phyloP scores from a whole-genome alignment of 1,140 invertebrate species.

The Harpegnathos saltator region DNA sequence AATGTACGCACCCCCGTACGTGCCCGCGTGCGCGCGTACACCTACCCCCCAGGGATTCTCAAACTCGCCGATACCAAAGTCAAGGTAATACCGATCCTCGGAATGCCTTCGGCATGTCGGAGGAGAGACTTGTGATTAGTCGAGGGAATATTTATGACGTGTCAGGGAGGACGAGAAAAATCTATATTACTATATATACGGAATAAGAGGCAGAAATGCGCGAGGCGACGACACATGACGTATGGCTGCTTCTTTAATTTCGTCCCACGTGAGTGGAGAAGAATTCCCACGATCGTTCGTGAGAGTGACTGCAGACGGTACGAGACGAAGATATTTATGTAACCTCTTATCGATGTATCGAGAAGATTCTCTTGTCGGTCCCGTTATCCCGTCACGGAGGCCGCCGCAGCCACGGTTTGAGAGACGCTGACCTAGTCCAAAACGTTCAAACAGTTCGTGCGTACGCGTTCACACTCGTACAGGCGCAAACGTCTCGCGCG shows the following conservation, averaged over 20 bases:
- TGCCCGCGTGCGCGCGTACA: slow-evolving; percentile 43
- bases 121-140: not conserved
- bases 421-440: slow-evolving; percentile 60
- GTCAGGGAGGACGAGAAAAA: not conserved
- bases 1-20: slow-evolving; percentile 58
- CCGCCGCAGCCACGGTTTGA: slow-evolving; percentile 26
- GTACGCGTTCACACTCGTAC: slow-evolving; percentile 60
- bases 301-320: not conserved
- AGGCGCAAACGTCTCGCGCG: slow-evolving; percentile 61
- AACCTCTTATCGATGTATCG: not conserved
- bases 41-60: slow-evolving; percentile 32
- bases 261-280: too few relatives aligned
- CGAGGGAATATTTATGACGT: not conserved
- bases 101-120: too few relatives aligned
- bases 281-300: not conserved
- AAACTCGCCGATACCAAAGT: not conserved
- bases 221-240: not conserved
- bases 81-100: too few relatives aligned
- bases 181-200: too few relatives aligned
- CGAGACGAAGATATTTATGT: not conserved
- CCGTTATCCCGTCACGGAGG: not conserved
- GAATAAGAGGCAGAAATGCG: not conserved
- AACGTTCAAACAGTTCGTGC: slow-evolving; percentile 71
- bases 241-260: too few relatives aligned
- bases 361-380: not conserved